Percentiles rank a stretch among this genome's conserved stretches.
Conservation (phyloP, 2,797 vertebrate genomes). For the Coregonus sp. region DNA sequence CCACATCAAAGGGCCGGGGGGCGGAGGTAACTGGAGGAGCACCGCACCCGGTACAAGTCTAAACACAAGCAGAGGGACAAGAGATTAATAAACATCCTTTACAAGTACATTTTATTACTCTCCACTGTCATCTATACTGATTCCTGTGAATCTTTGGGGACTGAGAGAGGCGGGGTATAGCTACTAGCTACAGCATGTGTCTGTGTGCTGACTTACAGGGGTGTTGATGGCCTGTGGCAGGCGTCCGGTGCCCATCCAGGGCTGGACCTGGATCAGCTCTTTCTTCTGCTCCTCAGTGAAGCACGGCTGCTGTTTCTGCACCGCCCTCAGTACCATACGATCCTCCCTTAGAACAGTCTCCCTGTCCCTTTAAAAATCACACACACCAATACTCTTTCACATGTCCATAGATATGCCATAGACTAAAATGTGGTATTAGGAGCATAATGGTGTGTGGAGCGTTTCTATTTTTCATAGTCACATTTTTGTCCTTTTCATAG, state of each 20-base stretch:
- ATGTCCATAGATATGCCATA: not conserved
- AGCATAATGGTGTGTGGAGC: not conserved
- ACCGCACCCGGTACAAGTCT: conserved; percentile 68
- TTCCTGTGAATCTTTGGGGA: not conserved
- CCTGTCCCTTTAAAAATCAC: conserved; percentile 59
- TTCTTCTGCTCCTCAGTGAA: conserved; percentile 76
- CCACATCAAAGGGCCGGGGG: conserved; percentile 51
- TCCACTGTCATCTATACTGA: not conserved
- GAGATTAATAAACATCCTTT: not conserved
- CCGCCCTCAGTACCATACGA: conserved; percentile 66
- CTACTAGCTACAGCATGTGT: no score
- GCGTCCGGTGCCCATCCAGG: conserved; percentile 74
- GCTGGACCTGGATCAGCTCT: conserved; percentile 75
- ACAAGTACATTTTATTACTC: not conserved
- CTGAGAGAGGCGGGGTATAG: not conserved
- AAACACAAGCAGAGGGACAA: not conserved
- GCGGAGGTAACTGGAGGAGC: conserved; percentile 35
- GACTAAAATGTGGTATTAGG: no score
- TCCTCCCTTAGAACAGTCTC: conserved; percentile 73
- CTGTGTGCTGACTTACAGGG: conserved; percentile 60
- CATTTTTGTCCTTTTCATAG: not conserved
- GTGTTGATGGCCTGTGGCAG: conserved; percentile 74
- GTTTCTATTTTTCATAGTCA: not conserved
- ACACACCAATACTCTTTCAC: not conserved
- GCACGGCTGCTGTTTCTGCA: conserved; percentile 76